These are phyloP conservation scores for Trachelus troglodyta DNA, from an alignment of 2,888 invertebrate genomes.

Conservation along the genomic window DNA sequence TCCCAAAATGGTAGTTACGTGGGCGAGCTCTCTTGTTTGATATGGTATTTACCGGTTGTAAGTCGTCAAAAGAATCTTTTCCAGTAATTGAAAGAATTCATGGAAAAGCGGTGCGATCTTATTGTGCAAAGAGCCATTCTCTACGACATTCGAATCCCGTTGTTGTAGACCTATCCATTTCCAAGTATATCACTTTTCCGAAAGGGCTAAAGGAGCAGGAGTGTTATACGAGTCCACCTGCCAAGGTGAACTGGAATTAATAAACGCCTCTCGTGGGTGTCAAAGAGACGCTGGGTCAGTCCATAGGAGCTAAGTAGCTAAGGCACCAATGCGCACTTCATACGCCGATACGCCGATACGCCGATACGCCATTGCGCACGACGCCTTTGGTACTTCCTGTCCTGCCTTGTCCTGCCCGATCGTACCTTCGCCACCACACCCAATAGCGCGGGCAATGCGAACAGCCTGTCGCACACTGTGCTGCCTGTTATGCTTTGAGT, in stretches of 20 bases:
- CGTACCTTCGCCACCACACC: too few species aligned
- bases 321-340: too few species aligned
- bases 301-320: conserved; percentile 22
- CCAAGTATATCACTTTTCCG: conserved; percentile 39
- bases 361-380: too few species aligned
- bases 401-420: too few species aligned
- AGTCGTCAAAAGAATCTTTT: too few species aligned
- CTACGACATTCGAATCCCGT: conserved; percentile 4
- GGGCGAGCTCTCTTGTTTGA: not conserved
- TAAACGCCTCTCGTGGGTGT: conserved; percentile 49
- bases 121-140: not conserved
- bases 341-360: too few species aligned
- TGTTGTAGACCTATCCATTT: conserved; percentile 15
- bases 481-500: too few species aligned
- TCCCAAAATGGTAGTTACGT: not conserved
- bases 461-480: too few species aligned
- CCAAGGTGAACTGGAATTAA: conserved; percentile 59
- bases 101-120: not conserved
- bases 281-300: conserved; percentile 45
- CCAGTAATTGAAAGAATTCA: too few species aligned
- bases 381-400: too few species aligned
- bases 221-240: conserved; percentile 43
- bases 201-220: conserved; percentile 39
- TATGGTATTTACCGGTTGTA: too few species aligned
- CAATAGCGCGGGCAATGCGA: too few species aligned